Evolutionary conservation across 2,888 invertebrate species (phyloP), one percentile per base, ranked within the genome.

Genomic region (Prostheceraeus crozeri): DNA sequence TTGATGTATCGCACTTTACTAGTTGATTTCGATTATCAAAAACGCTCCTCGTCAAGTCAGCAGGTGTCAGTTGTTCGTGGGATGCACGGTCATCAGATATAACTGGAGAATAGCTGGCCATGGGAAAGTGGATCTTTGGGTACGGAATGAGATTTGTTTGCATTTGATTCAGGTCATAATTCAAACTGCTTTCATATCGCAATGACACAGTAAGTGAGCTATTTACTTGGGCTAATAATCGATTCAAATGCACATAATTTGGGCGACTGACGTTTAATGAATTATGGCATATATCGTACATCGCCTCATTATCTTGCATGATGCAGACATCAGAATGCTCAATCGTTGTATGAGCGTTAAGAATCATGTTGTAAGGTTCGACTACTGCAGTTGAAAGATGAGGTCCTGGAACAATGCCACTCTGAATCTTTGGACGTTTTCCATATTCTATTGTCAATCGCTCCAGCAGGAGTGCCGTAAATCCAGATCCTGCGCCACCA

Each of bases 311-410:
- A 59, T 71, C 72, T 31, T 70, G 67, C 67, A 69, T 67, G 60
- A 71, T 68, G 30, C 90, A 89, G 77, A 90, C 90, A 81, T 91
- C 90, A 0, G 88, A 88, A 78, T 91, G 91, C 77, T 91, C 90
- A 62, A 81, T 67, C 62, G 91, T 91, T 55, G 91, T 91, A 80
- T 91, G 91, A 63, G 91, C 91, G 71, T 89, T 90, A 71, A 91
- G 69, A 62, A 91, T 89, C 0, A 90, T 89, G 80, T 90, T 91
- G 84, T 90, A 91, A 1, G 66, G 66, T 52, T 66, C 66, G n/a
- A 66, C 66, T 14, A 66, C 66, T 14, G 66, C 66, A 33, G 71
- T 69, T 1, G 66, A 61, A 14, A 76, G 72, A 35, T 71, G 69
- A 19, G 69, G 69, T 3, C 69, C 69, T 28, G 69, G 69, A 59